Conservation (phyloP, 30 jellyfish, hydroid and myxozoan species). For the Aurelia aurita region DNA sequence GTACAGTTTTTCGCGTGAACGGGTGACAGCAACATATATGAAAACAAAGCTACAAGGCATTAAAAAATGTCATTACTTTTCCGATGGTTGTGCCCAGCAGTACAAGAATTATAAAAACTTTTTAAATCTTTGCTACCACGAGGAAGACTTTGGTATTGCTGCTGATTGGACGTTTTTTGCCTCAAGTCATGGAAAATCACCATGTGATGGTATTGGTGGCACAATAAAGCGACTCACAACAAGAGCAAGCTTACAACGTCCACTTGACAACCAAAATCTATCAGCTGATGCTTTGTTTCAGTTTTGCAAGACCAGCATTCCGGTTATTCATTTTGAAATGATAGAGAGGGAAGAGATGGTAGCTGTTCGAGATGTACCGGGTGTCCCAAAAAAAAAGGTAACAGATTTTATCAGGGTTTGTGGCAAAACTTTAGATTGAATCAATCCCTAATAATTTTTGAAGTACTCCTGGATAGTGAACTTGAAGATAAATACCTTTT, state of each 20-base stretch:
- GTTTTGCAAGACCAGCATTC: slow-evolving; percentile 3
- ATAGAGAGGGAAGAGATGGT: not conserved
- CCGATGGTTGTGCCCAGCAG: slow-evolving; percentile 60
- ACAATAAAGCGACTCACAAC: slow-evolving; percentile 21
- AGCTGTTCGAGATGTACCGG: not conserved
- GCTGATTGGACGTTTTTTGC: slow-evolving; percentile 32
- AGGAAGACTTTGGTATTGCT: slow-evolving; percentile 14
- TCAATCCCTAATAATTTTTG: too few species aligned
- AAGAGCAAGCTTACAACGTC: slow-evolving; percentile 52
- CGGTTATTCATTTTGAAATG: not conserved
- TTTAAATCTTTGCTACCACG: not conserved
- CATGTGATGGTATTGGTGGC: slow-evolving; percentile 42
- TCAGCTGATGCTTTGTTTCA: slow-evolving; percentile 2
- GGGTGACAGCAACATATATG: not conserved
- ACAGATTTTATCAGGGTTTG: too few species aligned
- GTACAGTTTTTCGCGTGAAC: not conserved
- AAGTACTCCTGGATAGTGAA: too few species aligned
- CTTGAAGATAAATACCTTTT: too few species aligned
- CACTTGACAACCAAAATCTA: slow-evolving; percentile 20
- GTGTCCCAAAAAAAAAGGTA: not conserved
- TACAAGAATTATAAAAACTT: too few species aligned
- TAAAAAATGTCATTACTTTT: slow-evolving; percentile 34
- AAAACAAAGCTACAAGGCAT: not conserved
- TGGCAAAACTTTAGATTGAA: too few species aligned
- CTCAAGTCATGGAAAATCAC: slow-evolving; percentile 31